A percentile compares a stretch with the other conserved stretches of the same genome.
phyloP scores from a whole-genome alignment of 2,113 vertebrate genomes.

The Hydrochoerus hydrochaeris region DNA sequence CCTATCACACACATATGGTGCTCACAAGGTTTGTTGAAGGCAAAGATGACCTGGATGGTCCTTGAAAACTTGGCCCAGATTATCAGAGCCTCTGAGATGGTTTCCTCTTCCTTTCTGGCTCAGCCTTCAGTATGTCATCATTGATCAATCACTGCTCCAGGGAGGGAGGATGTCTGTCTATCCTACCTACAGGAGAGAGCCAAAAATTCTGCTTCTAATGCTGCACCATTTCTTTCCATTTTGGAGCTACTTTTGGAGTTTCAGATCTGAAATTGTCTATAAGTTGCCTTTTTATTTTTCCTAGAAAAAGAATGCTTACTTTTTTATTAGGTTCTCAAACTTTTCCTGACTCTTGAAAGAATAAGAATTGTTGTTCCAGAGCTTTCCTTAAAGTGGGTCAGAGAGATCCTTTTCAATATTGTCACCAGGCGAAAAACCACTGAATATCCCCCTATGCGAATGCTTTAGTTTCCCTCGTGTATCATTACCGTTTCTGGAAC shows the following conservation, averaged over 20 bases:
- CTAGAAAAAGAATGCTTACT: neutral
- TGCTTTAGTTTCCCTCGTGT: neutral
- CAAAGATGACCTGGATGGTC: neutral
- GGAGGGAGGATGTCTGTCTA: neutral
- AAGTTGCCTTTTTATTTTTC: neutral
- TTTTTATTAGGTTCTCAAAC: slow-evolving; percentile 49
- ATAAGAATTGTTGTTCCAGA: slow-evolving; percentile 25
- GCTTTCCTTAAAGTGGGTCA: neutral
- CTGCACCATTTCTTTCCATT: neutral
- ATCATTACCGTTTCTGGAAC: neutral
- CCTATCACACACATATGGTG: neutral
- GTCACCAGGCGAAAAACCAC: slow-evolving; percentile 10
- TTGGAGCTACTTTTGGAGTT: neutral
- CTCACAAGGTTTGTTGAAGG: neutral
- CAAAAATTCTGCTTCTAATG: neutral
- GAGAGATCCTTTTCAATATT: neutral
- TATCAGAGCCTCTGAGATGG: neutral
- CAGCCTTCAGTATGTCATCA: neutral
- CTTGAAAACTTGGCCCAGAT: neutral
- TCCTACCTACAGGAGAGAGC: neutral
- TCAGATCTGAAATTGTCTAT: slow-evolving; percentile 36
- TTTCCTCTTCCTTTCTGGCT: neutral
- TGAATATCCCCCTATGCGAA: neutral
- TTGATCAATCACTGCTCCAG: neutral
- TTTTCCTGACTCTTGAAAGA: neutral